phyloP scores from a whole-genome alignment of 1,140 invertebrate species.

The Drosophila persimilis region DNA sequence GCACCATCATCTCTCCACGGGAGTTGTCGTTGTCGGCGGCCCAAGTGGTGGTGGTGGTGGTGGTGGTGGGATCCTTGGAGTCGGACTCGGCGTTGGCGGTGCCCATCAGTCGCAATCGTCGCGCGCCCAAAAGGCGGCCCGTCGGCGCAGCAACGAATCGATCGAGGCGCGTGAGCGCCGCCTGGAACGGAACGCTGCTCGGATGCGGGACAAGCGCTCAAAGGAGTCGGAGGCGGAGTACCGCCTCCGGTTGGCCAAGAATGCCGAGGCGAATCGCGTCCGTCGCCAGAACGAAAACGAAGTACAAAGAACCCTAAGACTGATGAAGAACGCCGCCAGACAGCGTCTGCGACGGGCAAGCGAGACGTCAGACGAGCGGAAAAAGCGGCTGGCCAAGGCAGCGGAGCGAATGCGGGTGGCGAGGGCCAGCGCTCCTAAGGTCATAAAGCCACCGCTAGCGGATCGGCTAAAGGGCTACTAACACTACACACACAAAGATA shows the following conservation, averaged over 20 bases:
- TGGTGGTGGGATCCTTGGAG: conserved; percentile 26
- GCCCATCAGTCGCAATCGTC: conserved; percentile 55
- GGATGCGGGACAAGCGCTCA: conserved; percentile 78
- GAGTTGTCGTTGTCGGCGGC: conserved; percentile 53
- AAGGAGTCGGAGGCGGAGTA: conserved; percentile 80
- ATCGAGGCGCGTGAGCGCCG: conserved; percentile 73
- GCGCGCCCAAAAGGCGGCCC: conserved; percentile 73
- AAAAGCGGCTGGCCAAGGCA: conserved; percentile 83
- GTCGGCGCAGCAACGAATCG: conserved; percentile 80
- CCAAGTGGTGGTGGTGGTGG: conserved; percentile 12
- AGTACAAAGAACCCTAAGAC: conserved; percentile 83
- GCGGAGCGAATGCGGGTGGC: conserved; percentile 76
- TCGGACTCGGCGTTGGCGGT: conserved; percentile 26
- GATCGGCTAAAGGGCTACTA: conserved; percentile 81
- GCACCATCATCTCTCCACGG: conserved; percentile 75
- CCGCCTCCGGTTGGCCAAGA: conserved; percentile 77
- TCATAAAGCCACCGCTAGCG: conserved; percentile 77
- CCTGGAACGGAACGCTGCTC: conserved; percentile 77
- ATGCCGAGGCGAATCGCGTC: conserved; percentile 81
- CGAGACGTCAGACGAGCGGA: conserved; percentile 84
- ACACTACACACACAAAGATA: no score
- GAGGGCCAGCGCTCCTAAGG: conserved; percentile 76
- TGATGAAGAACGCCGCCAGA: conserved; percentile 82
- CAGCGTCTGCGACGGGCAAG: conserved; percentile 79
- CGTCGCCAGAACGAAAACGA: conserved; percentile 82